Percentiles rank a stretch among this genome's conserved stretches.
Evolutionary conservation across 2,113 vertebrate genomes (phyloP).

Genomic region (Alces alces): DNA sequence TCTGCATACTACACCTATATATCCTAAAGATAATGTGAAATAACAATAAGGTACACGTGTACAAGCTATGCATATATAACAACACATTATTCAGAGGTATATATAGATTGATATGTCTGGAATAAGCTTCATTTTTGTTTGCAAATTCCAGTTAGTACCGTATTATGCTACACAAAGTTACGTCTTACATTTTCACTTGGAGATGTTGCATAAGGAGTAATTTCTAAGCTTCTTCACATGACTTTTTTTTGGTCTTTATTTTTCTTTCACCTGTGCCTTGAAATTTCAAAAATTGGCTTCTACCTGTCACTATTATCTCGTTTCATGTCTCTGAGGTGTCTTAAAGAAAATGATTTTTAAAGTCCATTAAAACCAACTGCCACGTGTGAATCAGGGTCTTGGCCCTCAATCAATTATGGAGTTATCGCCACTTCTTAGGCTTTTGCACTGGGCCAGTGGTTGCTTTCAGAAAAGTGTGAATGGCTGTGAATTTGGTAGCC

Average conservation of each 20-base stretch:
- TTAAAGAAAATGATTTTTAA: constrained; percentile 29
- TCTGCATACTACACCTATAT: background rate
- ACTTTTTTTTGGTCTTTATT: background rate
- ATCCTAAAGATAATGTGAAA: background rate
- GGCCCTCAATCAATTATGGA: background rate
- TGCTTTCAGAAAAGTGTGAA: background rate
- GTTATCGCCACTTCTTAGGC: background rate
- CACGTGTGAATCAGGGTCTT: background rate
- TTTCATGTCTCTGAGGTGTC: background rate
- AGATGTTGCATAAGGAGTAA: background rate
- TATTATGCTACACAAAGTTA: background rate
- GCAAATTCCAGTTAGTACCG: background rate
- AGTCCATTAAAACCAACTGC: background rate
- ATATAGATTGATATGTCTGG: background rate
- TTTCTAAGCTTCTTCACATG: background rate
- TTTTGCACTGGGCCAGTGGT: background rate
- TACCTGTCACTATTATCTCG: constrained; percentile 7
- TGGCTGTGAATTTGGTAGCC: background rate
- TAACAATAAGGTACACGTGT: background rate
- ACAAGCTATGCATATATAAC: background rate
- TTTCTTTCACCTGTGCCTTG: constrained; percentile 16
- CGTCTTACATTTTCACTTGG: background rate
- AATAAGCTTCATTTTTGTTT: background rate
- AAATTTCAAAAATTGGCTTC: constrained; percentile 22
- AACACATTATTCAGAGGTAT: background rate